Conservation (phyloP, 2,888 invertebrate species). For the Stenotaenia linearis region DNA sequence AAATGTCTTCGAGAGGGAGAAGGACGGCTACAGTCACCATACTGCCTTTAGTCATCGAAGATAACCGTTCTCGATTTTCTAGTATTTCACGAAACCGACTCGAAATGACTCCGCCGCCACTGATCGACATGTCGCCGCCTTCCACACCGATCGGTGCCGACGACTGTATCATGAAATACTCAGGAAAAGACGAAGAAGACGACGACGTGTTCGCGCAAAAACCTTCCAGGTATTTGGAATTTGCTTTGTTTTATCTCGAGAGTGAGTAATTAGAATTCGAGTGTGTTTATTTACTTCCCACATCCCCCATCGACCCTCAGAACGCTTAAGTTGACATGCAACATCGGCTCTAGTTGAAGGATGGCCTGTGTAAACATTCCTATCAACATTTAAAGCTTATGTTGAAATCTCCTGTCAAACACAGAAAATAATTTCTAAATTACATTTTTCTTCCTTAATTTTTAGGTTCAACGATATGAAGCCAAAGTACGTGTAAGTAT, state of each 20-base stretch:
- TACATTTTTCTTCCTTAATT: not conserved
- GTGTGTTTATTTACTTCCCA: not conserved
- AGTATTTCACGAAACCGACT: slow-evolving; percentile 19
- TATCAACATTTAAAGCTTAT: not conserved
- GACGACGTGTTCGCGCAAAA: not conserved
- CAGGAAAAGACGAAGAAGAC: not conserved
- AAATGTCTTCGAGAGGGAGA: not conserved
- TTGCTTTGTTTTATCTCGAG: not conserved
- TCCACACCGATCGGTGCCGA: not conserved
- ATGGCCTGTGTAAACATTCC: not conserved
- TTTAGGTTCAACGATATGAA: not conserved
- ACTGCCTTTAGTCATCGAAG: not conserved
- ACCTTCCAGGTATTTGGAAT: not conserved
- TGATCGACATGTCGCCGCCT: not conserved
- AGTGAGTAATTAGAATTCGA: not conserved
- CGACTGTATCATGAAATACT: not conserved
- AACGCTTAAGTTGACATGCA: not conserved
- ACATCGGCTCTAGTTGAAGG: not conserved
- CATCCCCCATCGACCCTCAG: not conserved
- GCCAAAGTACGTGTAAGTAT: not conserved
- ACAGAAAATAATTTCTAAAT: not conserved
- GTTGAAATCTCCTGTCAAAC: not conserved
- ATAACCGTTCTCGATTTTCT: not conserved
- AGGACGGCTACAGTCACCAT: not conserved
- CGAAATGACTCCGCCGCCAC: slow-evolving; percentile 7